Evolutionary conservation across 2,888 invertebrate genomes (phyloP).

Genomic region (Chouioia cunea): DNA sequence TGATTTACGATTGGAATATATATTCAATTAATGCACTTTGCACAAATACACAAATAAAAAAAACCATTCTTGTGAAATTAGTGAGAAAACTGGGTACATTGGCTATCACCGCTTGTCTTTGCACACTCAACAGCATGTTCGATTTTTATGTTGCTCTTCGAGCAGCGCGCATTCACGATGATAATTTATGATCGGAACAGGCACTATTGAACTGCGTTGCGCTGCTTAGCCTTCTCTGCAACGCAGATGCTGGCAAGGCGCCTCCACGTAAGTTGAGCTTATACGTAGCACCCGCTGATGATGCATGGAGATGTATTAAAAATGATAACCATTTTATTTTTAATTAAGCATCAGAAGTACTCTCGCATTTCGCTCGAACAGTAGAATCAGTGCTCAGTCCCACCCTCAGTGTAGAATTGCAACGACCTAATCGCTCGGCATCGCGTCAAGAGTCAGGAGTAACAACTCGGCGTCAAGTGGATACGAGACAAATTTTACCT

Average conservation of each 20-base stretch:
- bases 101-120: conserved; percentile 36
- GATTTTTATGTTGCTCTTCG: conserved; percentile 20
- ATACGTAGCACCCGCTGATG: neutral
- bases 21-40: too few relatives aligned
- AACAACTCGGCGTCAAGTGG: neutral
- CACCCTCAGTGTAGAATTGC: conserved; percentile 31
- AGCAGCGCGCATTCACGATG: conserved; percentile 4
- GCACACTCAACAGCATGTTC: conserved; percentile 9
- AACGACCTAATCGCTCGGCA: conserved; percentile 13
- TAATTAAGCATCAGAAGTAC: conserved; percentile 33
- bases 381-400: conserved; percentile 29
- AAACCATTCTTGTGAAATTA: neutral
- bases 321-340: neutral
- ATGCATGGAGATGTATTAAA: conserved; percentile 5
- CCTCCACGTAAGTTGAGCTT: conserved; percentile 41
- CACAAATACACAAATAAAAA: conserved; percentile 29
- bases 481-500: conserved; percentile 5
- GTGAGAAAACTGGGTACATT: neutral
- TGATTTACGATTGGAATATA: too few relatives aligned
- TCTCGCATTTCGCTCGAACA: conserved; percentile 34
- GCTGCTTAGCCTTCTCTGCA: conserved; percentile 47
- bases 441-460: neutral
- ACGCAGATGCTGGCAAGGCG: conserved; percentile 50
- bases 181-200: conserved; percentile 50
- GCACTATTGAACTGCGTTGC: conserved; percentile 49